Evolutionary conservation across 2,888 invertebrate genomes (phyloP), one percentile per base, ranked within the genome.

Genomic region (Ametastegia equiseti): DNA sequence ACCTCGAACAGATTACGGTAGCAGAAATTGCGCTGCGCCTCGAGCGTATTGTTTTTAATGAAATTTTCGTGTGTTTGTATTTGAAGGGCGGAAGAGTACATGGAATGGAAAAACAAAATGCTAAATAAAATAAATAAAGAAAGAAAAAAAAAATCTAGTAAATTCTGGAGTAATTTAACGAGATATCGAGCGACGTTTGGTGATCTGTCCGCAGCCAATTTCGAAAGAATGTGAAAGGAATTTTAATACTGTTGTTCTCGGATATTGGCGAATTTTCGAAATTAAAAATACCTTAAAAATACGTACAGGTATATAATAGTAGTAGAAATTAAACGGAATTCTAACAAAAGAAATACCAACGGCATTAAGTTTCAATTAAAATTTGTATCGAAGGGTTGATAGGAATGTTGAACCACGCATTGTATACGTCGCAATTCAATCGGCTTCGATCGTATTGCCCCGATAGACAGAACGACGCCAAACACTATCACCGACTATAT

Each of bases 201-300:
- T 75, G 50, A 50, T 75, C 73, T 75, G 33, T 75, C 36, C 30
- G 19, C n/a, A 75, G 36, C 50, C 54, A 50, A 75, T 75, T 75
- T 50, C 36, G 4, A 30, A 75, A 50, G 50, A 75, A 75, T 50
- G 73, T 36, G 50, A 9, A 50, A 75, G 54, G 54, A 75, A 75
- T 75, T 75, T 54, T 54, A 50, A 50, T 75, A 75, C 45, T 50
- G 50, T 50, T 54, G 73, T 54, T 7, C 45, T 1, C 9, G 60
- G 36, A 75, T 54, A 45, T 75, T 36, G 33, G 54, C 19, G n/a
- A 54, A 75, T 33, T 19, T 54, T 50, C 36, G 19, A 75, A 75
- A 75, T 75, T 50, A 54, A 75, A 75, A 75, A 75, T 75, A 75
- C 50, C 73, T 9, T 33, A 33, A 50, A 19, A 75, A 36, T 5